phyloP scores from a whole-genome alignment of 2,797 vertebrate genomes.

The Crypturellus tataupa region DNA sequence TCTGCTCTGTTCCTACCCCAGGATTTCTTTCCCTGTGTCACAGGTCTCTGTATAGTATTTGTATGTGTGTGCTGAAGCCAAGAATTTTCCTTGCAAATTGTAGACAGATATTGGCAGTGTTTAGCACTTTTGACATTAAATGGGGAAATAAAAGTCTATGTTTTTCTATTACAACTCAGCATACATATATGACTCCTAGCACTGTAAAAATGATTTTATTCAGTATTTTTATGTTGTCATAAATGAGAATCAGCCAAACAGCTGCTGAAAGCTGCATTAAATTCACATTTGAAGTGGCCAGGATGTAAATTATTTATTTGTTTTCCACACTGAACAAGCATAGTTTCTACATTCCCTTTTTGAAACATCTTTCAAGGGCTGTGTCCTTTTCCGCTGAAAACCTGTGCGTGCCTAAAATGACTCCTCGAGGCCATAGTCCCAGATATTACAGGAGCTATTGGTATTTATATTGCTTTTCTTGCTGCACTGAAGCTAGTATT shows the following conservation, averaged over 20 bases:
- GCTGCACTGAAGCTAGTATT: background rate
- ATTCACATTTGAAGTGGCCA: background rate
- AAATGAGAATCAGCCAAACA: constrained; percentile 19
- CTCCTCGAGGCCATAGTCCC: background rate
- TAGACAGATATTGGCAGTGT: background rate
- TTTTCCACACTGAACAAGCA: constrained; percentile 13
- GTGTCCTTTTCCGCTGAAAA: background rate
- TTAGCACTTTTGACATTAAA: background rate
- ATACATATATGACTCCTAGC: background rate
- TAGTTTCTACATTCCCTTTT: background rate
- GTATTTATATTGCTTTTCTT: background rate
- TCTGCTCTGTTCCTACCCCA: background rate
- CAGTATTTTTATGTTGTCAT: background rate
- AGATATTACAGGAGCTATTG: background rate
- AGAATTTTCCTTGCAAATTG: background rate
- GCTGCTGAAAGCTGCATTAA: constrained; percentile 31
- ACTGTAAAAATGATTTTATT: background rate
- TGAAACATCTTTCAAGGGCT: background rate
- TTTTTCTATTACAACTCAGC: background rate
- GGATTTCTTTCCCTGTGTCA: background rate
- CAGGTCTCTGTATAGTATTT: background rate
- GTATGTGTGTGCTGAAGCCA: background rate
- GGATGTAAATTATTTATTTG: constrained; percentile 28
- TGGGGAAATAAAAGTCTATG: background rate
- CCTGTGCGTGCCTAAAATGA: background rate